Evolutionary conservation across 2,888 invertebrate genomes (phyloP), one percentile per base, ranked within the genome.

Genomic region (Linyphia triangularis): DNA sequence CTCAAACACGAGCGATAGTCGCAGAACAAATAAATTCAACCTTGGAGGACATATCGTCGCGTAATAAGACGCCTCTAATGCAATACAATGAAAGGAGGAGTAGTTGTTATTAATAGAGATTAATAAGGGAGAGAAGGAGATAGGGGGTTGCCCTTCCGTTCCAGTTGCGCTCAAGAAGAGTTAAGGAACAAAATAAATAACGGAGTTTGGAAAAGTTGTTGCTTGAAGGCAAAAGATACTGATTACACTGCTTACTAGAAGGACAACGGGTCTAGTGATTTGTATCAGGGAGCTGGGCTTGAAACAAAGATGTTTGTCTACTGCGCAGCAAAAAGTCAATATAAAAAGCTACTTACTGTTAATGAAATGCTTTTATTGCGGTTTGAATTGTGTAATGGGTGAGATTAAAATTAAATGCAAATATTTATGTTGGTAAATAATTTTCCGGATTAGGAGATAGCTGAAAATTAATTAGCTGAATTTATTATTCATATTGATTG

Each of bases 101-200:
- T 28, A 65, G 69, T 70, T 70, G 81, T 70, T 81, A 70, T 81
- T 81, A 81, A 81, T 81, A 59, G 69, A 81, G 81, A 81, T 70
- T 81, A 81, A 81, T 81, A 40, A 37, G 57, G 22, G 19, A 51
- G 51, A 57, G 26, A 16, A n/a, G n/a, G n/a, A n/a, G n/a, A n/a
- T n/a, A 9, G 37, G 19, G 9, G 13, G 19, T 30, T 16, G 33
- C 28, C 33, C 40, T 70, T 70, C n/a, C n/a, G n/a, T n/a, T 70
- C 22, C 22, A 19, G 30, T 24, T 63, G 51, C 1, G 9, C n/a
- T 51, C n/a, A 9, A n/a, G n/a, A 13, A n/a, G 13, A n/a, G 3
- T 51, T n/a, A n/a, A n/a, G n/a, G n/a, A 51, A 26, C 28, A 24
- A 22, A 57, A 22, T n/a, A 57, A 57, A 22, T 57, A 19, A 16